phyloP scores from a whole-genome alignment of 2,797 vertebrate species.

The Pangasius djambal region DNA sequence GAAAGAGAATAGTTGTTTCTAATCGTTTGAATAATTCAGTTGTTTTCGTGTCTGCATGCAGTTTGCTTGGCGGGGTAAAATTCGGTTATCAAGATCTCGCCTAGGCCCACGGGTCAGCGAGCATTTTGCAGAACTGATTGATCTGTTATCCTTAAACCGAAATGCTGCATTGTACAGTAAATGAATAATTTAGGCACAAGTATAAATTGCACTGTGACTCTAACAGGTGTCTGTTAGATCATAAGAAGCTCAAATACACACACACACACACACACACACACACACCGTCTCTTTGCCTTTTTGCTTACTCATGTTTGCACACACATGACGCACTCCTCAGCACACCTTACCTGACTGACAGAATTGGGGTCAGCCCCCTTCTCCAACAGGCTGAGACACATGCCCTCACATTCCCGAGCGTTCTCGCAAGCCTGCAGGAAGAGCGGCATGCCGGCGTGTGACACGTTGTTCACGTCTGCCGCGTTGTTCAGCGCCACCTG shows the following conservation, averaged over 20 bases:
- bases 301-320: constrained; percentile 3
- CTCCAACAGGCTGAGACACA: constrained; percentile 84
- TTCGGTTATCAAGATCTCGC: not conserved
- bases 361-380: constrained; percentile 86
- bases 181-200: not conserved
- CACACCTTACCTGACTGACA: constrained; percentile 68
- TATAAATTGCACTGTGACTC: not conserved
- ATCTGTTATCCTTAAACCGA: not conserved
- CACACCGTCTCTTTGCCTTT: not conserved
- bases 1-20: not conserved
- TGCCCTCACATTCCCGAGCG: constrained; percentile 73
- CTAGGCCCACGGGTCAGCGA: not conserved
- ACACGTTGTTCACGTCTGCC: constrained; percentile 86
- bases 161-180: not conserved
- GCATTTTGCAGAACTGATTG: not conserved
- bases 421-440: constrained; percentile 86
- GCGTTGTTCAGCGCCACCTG: constrained; percentile 78
- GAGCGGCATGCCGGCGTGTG: constrained; percentile 76
- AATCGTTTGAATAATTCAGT: not conserved
- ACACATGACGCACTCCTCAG: not conserved
- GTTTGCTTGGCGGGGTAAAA: not conserved
- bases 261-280: not conserved
- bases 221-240: not conserved
- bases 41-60: not conserved
- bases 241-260: not conserved